Evolutionary conservation across 2,797 vertebrate genomes (phyloP), one percentile per base, ranked within the genome.

Genomic region (Pangasius djambal): DNA sequence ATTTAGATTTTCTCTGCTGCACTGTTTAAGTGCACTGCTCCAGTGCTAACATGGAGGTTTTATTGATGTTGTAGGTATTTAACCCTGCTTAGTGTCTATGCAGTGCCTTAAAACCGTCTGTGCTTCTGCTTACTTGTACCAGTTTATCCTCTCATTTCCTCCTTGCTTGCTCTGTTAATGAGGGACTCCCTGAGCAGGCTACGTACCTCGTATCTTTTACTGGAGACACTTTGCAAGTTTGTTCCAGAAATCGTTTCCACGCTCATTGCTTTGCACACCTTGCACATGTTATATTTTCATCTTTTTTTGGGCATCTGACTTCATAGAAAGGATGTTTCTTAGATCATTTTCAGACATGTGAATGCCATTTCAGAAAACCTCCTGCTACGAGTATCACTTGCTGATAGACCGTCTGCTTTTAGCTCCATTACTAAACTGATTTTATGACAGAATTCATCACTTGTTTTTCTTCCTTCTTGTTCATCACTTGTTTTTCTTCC

Each of bases 111-210:
- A 59, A 57, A 59, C 9, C 1, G 55, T 20, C 2, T 31, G 8
- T 18, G 50, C 34, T 40, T 70, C 63, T 89, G 37, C 3, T 9
- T n/a, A 52, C 44, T 28, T 75, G 28, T 85, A 28, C 16, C 85
- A 22, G n/a, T 69, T 85, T 50, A 70, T 72, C 37, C 28, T 6
- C 72, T 18, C 48, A 65, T 37, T 86, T 86, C 12, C 25, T 86
- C 67, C 75, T 40, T 81, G 61, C 63, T 85, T 89, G 83, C 67
- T 37, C 59, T 12, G 25, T 88, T 88, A 85, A 85, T n/a, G 31
- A 78, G 40, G 61, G 20, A 12, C n/a, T 40, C 82, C 0, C 83
- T 67, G 72, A 78, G 74, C 83, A 86, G 31, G 61, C 50, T 69
- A 31, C 20, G 10, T 57, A 67, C 61, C 61, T 86, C 34, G 5